Base-by-base conservation (phyloP, 2,113 vertebrate species). In the Patagioenas fasciata region DNA sequence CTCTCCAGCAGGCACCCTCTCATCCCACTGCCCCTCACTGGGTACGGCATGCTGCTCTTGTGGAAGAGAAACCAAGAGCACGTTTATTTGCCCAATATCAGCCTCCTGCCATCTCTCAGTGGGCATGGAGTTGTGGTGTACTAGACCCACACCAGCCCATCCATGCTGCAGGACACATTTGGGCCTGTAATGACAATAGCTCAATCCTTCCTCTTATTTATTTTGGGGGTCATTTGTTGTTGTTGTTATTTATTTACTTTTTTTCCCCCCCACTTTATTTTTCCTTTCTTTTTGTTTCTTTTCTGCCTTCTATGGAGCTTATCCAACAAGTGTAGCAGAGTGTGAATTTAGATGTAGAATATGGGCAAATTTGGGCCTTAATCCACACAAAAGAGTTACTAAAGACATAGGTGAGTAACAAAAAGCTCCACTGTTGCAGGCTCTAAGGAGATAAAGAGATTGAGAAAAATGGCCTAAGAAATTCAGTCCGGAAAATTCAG, bases 381-480 rank as follows among this genome's bases (percentile, higher is more conserved):
- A 86, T 92, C 60, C 51, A 62, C 31, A 18, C 60, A 62, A 65
- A 77, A 78, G 31, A 12, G 23, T 26, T 78, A 42, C n/a, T 51
- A 9, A 89, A 74, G 60, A 84, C 42, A n/a, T 44, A 84, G 77
- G 24, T 78, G 53, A 86, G 48, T 93, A 95, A 80, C 23, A 80
- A n/a, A 69, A 67, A 83, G 48, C 75, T 83, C 62, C 51, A 62
- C 69, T 91, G 38, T 85, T 78, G 64, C 38, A 74, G 29, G 29
- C 42, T 91, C 28, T 89, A 47, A 91, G 67, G 64, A 78, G 65
- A 81, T 91, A 71, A 91, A 91, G 69, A 77, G 80, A 84, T 71
- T 71, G 77, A 94, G 73, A 92, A 92, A 95, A 95, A 95, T 91
- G 65, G 25, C n/a, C 19, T 51, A 34, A 78, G 74, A 78, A 77